phyloP scores from a whole-genome alignment of 2,888 invertebrate species.

The Ormyrus thymus region DNA sequence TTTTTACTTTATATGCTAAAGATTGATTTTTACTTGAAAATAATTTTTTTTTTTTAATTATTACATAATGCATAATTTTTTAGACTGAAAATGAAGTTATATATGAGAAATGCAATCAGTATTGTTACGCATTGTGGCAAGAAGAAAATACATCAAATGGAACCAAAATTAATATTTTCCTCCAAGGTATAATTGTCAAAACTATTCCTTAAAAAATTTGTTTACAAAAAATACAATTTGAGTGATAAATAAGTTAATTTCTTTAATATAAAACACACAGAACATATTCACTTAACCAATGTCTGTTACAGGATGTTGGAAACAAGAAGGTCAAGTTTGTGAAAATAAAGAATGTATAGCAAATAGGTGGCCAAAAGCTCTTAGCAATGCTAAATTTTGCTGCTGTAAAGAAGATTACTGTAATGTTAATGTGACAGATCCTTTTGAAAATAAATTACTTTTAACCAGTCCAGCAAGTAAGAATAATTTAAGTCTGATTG shows the following conservation, averaged over 20 bases:
- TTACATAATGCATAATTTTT: conserved; percentile 25
- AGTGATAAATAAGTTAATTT: conserved; percentile 2
- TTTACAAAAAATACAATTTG: not conserved
- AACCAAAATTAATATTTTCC: conserved; percentile 79
- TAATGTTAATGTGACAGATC: conserved; percentile 81
- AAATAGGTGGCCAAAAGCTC: conserved; percentile 77
- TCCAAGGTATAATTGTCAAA: conserved; percentile 80
- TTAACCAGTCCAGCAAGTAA: conserved; percentile 63
- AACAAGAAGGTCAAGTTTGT: conserved; percentile 74
- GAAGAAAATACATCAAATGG: conserved; percentile 77
- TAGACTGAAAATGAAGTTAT: conserved; percentile 64
- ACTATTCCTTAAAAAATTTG: not conserved
- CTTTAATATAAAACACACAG: not conserved
- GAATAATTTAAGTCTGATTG: conserved; percentile 57
- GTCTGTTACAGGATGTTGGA: conserved; percentile 75
- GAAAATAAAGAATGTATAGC: conserved; percentile 77
- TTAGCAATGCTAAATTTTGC: conserved; percentile 84
- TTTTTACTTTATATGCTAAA: not conserved
- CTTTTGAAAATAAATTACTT: conserved; percentile 63
- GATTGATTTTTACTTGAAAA: conserved; percentile 1
- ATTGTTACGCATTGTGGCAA: conserved; percentile 85
- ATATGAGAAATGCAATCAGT: conserved; percentile 74
- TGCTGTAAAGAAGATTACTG: conserved; percentile 89
- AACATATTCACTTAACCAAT: not conserved
- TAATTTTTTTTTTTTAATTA: conserved; percentile 3